Conservation (phyloP, 2,888 invertebrate species). For the Hecatera dysodea region DNA sequence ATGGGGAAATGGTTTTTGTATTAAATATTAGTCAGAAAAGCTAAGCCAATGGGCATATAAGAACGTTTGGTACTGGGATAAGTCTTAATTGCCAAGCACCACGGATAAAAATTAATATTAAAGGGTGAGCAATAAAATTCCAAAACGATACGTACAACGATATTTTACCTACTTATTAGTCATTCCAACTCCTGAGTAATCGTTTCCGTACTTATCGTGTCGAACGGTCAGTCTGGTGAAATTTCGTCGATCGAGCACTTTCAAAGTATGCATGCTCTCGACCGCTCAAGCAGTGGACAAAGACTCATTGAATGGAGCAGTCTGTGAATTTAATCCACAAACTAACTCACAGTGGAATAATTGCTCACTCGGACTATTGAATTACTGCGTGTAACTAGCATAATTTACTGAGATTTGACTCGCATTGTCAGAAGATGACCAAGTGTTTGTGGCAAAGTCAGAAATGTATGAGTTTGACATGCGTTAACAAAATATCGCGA, state of each 20-base stretch:
- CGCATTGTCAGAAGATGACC: no score
- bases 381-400: not conserved
- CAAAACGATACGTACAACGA: not conserved
- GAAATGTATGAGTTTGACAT: no score
- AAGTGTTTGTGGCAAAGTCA: no score
- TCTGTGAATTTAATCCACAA: not conserved
- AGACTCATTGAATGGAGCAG: not conserved
- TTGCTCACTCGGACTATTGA: not conserved
- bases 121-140: not conserved
- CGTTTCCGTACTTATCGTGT: not conserved
- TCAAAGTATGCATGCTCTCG: not conserved
- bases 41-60: not conserved
- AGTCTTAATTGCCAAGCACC: not conserved
- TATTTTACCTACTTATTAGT: not conserved
- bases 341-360: not conserved
- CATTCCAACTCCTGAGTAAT: not conserved
- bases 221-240: not conserved
- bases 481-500: no score
- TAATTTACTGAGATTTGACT: not conserved
- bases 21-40: not conserved
- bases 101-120: not conserved
- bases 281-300: not conserved
- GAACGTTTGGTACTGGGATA: not conserved
- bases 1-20: no score
- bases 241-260: not conserved